These are phyloP conservation scores for Apistogramma diplotaenia DNA, from an alignment of 2,113 vertebrate species.

Conservation along the genomic window DNA sequence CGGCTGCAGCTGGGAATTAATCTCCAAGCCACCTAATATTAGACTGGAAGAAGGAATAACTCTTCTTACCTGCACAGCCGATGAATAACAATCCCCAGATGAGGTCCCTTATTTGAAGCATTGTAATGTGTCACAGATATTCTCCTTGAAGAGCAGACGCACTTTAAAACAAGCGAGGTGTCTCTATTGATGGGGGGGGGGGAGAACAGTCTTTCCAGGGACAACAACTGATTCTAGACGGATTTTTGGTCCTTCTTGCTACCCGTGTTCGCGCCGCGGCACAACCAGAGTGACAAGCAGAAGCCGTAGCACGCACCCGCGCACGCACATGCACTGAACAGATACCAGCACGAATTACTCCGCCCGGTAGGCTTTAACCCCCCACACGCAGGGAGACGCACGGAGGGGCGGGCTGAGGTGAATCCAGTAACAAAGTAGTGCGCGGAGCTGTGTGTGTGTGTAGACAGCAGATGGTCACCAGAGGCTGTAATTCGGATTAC, in stretches of 20 bases:
- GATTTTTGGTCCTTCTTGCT: slow-evolving; percentile 67
- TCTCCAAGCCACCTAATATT: neutral
- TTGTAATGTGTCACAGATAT: slow-evolving; percentile 80
- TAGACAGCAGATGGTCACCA: slow-evolving; percentile 76
- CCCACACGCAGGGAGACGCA: neutral
- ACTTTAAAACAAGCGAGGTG: slow-evolving; percentile 41
- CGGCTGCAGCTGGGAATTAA: neutral
- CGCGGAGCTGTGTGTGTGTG: slow-evolving; percentile 40
- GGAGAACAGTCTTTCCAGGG: slow-evolving; percentile 25
- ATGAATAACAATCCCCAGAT: slow-evolving; percentile 86
- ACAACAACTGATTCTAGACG: slow-evolving; percentile 49
- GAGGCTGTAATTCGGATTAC: slow-evolving; percentile 71
- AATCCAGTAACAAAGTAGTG: slow-evolving; percentile 73
- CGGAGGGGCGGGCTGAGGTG: slow-evolving; percentile 57
- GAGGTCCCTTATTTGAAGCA: slow-evolving; percentile 87
- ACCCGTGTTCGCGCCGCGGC: slow-evolving; percentile 77
- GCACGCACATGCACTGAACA: slow-evolving; percentile 63
- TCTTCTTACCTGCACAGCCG: slow-evolving; percentile 85
- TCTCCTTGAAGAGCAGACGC: slow-evolving; percentile 68
- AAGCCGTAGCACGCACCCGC: slow-evolving; percentile 84
- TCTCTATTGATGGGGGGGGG: slow-evolving; percentile 3
- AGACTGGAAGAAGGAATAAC: neutral
- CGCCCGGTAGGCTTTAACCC: slow-evolving; percentile 73
- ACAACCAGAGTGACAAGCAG: slow-evolving; percentile 90
- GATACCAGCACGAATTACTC: slow-evolving; percentile 81